phyloP scores from a whole-genome alignment of 2,797 vertebrate genomes.

The Dendrocincla fuliginosa region DNA sequence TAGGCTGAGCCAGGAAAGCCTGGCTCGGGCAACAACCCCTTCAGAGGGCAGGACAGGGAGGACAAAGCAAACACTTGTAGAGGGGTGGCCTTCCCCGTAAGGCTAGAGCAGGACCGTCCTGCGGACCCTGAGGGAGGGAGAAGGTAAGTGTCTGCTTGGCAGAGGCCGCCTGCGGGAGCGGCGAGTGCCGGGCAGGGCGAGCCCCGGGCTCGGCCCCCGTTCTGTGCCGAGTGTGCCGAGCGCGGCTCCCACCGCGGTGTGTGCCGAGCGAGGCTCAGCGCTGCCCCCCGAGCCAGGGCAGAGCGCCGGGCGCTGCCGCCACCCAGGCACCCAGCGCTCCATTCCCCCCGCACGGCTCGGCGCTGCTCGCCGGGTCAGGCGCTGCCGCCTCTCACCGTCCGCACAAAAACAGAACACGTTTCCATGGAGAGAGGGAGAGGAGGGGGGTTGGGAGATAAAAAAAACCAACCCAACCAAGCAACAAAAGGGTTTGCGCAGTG shows the following conservation, averaged over 20 bases:
- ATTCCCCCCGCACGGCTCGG: too few species aligned
- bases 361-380: neutral
- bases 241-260: too few species aligned
- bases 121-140: constrained; percentile 56
- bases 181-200: constrained; percentile 34
- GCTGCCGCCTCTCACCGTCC: neutral
- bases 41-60: constrained; percentile 57
- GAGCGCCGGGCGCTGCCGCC: too few species aligned
- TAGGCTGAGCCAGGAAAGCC: constrained; percentile 47
- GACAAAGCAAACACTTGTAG: constrained; percentile 56
- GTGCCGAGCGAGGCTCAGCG: too few species aligned
- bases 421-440: neutral
- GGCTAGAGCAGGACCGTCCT: constrained; percentile 58
- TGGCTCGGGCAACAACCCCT: constrained; percentile 42
- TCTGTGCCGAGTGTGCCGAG: constrained; percentile 25
- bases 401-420: constrained; percentile 58
- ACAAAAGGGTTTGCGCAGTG: neutral
- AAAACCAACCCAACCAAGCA: neutral
- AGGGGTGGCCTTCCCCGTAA: constrained; percentile 43
- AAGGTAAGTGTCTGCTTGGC: constrained; percentile 62
- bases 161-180: constrained; percentile 41
- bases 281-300: too few species aligned
- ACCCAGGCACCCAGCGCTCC: neutral
- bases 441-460: neutral
- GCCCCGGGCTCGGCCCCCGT: neutral